Evolutionary conservation across 2,888 invertebrate genomes (phyloP), one percentile per base, ranked within the genome.

Genomic region (Escarpia spicata): DNA sequence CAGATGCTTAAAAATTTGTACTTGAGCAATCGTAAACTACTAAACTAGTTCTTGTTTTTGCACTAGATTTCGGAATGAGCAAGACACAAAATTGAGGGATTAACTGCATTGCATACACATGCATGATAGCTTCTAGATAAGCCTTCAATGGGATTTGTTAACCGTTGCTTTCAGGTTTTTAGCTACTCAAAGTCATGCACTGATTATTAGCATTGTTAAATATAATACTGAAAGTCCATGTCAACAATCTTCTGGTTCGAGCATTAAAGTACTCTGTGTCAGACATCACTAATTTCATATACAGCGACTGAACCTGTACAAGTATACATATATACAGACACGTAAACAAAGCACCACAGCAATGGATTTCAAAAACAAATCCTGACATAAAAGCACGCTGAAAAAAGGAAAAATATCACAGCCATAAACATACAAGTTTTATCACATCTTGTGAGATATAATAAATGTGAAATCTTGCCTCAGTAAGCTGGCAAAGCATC

Each of bases 321-420:
- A 26, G n/a, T 75, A 26, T 26, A 75, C 2, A 75, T 19, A 3
- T 75, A 12, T 75, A 75, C 19, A 75, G 6, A n/a, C 75, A 75
- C 26, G 6, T 75, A 75, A 75, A 75, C 75, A 75, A 75, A 75
- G 75, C 75, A 75, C 75, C 75, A 75, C 75, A 75, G 75, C 75
- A 75, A 75, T 3, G 75, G 75, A 75, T 75, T 75, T n/a, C 19
- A 75, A 75, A 75, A 4, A n/a, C 75, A 75, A 75, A 75, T 75
- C 75, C 75, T 26, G 26, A 75, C 75, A 75, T 75, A 75, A 75
- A 37, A 75, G n/a, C 75, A 75, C 26, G 2, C 75, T 26, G 75
- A 75, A 75, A 75, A 75, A 75, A 75, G n/a, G n/a, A 26, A 26
- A 75, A n/a, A 75, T 75, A 75, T 75, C 75, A 75, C 75, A 75